A percentile compares a stretch with the other conserved stretches of the same genome.
These are phyloP conservation scores for Chaenocephalus aceratus DNA, from an alignment of 2,113 vertebrate species.

Conservation along the genomic window DNA sequence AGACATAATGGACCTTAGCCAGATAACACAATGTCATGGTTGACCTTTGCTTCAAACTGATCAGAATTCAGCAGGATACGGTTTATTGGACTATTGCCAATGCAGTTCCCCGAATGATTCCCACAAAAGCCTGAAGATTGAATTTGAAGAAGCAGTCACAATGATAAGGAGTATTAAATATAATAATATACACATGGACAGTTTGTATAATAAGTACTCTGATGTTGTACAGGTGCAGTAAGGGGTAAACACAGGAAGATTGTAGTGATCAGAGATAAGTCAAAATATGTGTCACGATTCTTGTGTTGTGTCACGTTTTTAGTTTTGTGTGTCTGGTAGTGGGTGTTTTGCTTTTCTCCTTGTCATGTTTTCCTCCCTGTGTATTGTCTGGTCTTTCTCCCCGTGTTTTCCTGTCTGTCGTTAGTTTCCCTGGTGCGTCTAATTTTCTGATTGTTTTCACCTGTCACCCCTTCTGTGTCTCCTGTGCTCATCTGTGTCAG, in stretches of 20 bases:
- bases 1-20: not conserved
- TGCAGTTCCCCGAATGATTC: not conserved
- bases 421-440: too few species aligned
- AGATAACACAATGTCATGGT: not conserved
- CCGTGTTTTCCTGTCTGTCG: too few species aligned
- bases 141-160: not conserved
- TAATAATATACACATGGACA: not conserved
- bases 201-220: not conserved
- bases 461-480: too few species aligned
- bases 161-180: not conserved
- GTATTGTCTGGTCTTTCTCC: too few species aligned
- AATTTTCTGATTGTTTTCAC: too few species aligned
- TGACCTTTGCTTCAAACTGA: not conserved
- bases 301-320: too few species aligned
- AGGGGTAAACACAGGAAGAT: not conserved
- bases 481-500: too few species aligned
- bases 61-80: not conserved
- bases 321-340: too few species aligned
- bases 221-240: not conserved
- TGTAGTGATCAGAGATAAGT: too few species aligned
- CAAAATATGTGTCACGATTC: too few species aligned
- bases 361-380: too few species aligned
- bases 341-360: too few species aligned
- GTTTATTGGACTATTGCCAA: not conserved
- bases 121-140: not conserved